Evolutionary conservation across 2,113 vertebrate genomes (phyloP), one percentile per base, ranked within the genome.

Genomic region (Leucosticte australis): DNA sequence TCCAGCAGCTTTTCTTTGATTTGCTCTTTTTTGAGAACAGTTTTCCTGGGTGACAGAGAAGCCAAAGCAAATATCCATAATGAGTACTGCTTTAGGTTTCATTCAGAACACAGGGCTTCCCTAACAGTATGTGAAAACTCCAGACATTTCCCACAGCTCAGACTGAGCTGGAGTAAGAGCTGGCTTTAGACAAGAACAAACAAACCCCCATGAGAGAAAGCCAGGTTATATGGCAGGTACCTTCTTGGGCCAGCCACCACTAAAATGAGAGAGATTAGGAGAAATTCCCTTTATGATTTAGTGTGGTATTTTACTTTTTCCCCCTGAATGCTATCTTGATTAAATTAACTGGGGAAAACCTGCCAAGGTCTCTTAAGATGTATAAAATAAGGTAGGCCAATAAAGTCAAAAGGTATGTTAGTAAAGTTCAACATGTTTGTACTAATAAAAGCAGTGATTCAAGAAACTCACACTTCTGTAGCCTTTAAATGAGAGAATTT

Each of bases 381-480:
- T 85, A 89, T 96, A 89, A 98, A 98, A 65, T 81, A 87, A 97
- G 91, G 95, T 55, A 94, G 5, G 5, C 92, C 91, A 97, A 96
- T 98, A 97, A 97, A 98, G 91, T 93, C 96, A 86, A 91, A 95
- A 97, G 94, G 88, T 96, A 95, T 92, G 88, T 95, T 95, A 97
- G 96, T 95, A 93, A 97, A 97, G 92, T 96, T 91, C 96, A 97
- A 77, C 93, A 88, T 95, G 95, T 96, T 97, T 95, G 82, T 92
- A 83, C 96, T 96, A 95, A 98, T 94, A 90, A 97, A 96, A 95
- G 83, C 83, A 87, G 49, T 63, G 94, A 96, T 96, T 97, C 95
- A 95, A 96, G 93, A 96, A 97, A 88, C 95, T 97, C 90, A 95
- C 96, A 96, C 96, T 96, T 97, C 83, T 97, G 68, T 55, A 78